Conservation (phyloP, 2,888 invertebrate species). For the Drosophila yooni region DNA sequence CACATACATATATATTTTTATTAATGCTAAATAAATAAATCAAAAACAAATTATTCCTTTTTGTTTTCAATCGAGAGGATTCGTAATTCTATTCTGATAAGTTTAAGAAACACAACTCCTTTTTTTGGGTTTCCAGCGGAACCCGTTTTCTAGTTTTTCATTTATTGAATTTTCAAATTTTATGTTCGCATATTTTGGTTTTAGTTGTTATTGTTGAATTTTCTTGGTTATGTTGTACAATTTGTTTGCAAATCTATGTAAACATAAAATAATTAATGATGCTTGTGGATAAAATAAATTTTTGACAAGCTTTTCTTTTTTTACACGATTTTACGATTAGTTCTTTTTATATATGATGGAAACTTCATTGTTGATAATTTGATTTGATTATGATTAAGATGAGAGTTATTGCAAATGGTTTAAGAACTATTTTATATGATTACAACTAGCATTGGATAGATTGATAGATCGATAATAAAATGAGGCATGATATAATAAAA, state of each 20-base stretch:
- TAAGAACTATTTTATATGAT: slow-evolving; percentile 48
- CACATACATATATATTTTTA: slow-evolving; percentile 69
- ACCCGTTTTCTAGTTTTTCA: slow-evolving; percentile 25
- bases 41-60: background rate
- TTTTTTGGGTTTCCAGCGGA: slow-evolving; percentile 16
- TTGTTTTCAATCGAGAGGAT: background rate
- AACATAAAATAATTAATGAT: slow-evolving; percentile 50
- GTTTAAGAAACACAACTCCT: background rate
- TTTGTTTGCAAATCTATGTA: slow-evolving; percentile 50
- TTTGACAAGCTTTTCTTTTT: slow-evolving; percentile 39
- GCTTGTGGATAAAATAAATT: slow-evolving; percentile 37
- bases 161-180: slow-evolving; percentile 67
- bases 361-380: slow-evolving; percentile 26
- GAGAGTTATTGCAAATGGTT: slow-evolving; percentile 52
- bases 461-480: slow-evolving; percentile 9
- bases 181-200: slow-evolving; percentile 30
- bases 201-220: slow-evolving; percentile 28
- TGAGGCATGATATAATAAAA: slow-evolving; percentile 47
- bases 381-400: slow-evolving; percentile 39
- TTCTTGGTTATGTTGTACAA: slow-evolving; percentile 62
- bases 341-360: slow-evolving; percentile 15
- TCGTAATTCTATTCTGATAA: background rate
- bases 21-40: slow-evolving; percentile 59
- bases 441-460: slow-evolving; percentile 35
- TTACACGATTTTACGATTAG: slow-evolving; percentile 41